Evolutionary conservation across 2,888 invertebrate genomes (phyloP), one percentile per base, ranked within the genome.

Genomic region (Zonitis immaculata): DNA sequence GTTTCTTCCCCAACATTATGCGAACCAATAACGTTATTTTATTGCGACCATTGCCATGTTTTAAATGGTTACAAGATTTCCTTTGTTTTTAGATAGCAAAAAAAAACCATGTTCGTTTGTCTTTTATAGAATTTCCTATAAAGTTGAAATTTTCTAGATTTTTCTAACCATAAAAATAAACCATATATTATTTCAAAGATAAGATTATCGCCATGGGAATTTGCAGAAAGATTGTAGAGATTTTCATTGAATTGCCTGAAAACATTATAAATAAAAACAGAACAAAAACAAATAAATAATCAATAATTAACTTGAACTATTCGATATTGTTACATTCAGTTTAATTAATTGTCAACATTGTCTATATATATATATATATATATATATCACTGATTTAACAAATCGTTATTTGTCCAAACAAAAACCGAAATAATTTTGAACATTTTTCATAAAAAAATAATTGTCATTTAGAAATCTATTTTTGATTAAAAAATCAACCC

Each of bases 391-490:
- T 22, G 22, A 30, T n/a, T 3, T 12, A 30, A 12, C 12, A n/a
- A 30, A 30, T 30, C 5, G 5, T 30, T n/a, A 30, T 12, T 1
- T 12, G 30, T 30, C 30, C 5, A 30, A 30, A 27, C 9, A 9
- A 2, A 30, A 30, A 12, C n/a, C n/a, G 3, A n/a, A 30, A 30
- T 12, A 5, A 30, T 12, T 12, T 30, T 12, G n/a, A 32, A 2
- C 18, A 18, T n/a, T 39, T 9, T 20, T 5, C 18, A 11, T 20
- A 20, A 20, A 11, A 9, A 32, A 14, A 32, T 7, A 14, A 6
- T 18, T 39, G 11, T 54, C 39, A 55, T 51, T 26, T 28, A 48
- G 46, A 48, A 48, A 56, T 56, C 49, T 46, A 35, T 43, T 50
- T 54, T 27, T 28, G 18, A 16, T 44, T 20, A 47, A 4, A 25